A percentile compares a stretch with the other conserved stretches of the same genome.
Conservation (phyloP, 2,113 vertebrate genomes). For the Odobenus rosmarus region DNA sequence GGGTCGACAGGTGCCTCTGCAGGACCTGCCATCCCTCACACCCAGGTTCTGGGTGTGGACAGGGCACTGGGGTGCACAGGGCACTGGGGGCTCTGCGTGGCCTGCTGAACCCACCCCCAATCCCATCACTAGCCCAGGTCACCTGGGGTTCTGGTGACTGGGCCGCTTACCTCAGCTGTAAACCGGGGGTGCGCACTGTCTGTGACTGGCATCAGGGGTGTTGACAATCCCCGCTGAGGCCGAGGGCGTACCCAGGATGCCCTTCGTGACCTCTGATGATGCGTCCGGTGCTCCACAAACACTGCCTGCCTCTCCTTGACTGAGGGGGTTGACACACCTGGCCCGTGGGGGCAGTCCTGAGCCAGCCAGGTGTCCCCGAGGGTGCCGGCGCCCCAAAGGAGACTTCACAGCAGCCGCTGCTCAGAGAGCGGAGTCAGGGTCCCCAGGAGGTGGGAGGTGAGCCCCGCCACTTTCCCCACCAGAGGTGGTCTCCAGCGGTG, state of each 20-base stretch:
- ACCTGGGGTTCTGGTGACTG: background rate
- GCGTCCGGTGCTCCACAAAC: background rate
- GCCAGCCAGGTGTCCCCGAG: background rate
- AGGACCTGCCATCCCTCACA: background rate
- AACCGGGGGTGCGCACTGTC: background rate
- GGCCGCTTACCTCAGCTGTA: background rate
- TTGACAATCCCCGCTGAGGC: background rate
- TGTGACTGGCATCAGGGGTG: background rate
- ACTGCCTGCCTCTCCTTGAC: background rate
- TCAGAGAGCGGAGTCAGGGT: background rate
- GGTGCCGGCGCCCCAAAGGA: background rate
- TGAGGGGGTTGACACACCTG: background rate
- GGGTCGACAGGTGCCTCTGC: background rate
- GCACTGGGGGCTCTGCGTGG: background rate
- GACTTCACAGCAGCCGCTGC: background rate
- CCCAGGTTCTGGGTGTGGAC: too few species aligned
- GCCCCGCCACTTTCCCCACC: background rate
- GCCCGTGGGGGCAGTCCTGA: background rate
- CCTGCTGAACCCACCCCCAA: background rate
- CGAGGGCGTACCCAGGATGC: background rate
- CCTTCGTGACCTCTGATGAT: background rate
- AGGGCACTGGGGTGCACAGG: too few species aligned
- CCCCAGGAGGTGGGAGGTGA: background rate
- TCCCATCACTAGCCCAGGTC: background rate
- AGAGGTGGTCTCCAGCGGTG: background rate